Percentiles rank a stretch among this genome's conserved stretches.
phyloP scores from a whole-genome alignment of 2,888 invertebrate species.

The Melitaea athalia region DNA sequence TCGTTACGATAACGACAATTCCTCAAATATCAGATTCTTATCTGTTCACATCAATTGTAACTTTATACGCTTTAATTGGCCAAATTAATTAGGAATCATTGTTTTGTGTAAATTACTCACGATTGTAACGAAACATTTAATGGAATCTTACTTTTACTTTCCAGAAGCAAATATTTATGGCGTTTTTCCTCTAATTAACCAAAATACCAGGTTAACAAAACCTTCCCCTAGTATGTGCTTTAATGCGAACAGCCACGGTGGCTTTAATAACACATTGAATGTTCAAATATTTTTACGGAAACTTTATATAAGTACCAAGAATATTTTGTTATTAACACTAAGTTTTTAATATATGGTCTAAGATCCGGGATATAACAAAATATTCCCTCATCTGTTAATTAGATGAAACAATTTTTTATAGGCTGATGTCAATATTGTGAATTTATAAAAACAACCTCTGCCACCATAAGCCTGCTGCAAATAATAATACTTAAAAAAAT shows the following conservation, averaged over 20 bases:
- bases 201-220: background rate
- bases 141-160: background rate
- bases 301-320: too few relatives aligned
- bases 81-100: constrained; percentile 23
- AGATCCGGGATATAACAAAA: too few relatives aligned
- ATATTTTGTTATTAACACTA: too few relatives aligned
- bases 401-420: too few relatives aligned
- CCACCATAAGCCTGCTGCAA: too few relatives aligned
- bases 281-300: background rate
- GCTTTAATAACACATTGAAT: background rate
- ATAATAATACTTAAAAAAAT: too few relatives aligned
- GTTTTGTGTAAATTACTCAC: constrained; percentile 16
- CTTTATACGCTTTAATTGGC: constrained; percentile 22
- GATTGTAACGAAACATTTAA: constrained; percentile 19
- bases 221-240: background rate
- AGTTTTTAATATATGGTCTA: too few relatives aligned
- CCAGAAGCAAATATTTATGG: background rate
- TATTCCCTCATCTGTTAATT: too few relatives aligned
- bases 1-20: constrained; percentile 19
- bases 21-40: constrained; percentile 25
- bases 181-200: background rate
- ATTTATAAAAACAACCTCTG: too few relatives aligned
- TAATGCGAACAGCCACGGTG: too few relatives aligned
- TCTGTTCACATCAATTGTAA: constrained; percentile 16
- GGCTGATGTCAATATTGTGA: too few relatives aligned